Conservation (phyloP, 2,113 vertebrate species). For the Hippoglossus stenolepis region DNA sequence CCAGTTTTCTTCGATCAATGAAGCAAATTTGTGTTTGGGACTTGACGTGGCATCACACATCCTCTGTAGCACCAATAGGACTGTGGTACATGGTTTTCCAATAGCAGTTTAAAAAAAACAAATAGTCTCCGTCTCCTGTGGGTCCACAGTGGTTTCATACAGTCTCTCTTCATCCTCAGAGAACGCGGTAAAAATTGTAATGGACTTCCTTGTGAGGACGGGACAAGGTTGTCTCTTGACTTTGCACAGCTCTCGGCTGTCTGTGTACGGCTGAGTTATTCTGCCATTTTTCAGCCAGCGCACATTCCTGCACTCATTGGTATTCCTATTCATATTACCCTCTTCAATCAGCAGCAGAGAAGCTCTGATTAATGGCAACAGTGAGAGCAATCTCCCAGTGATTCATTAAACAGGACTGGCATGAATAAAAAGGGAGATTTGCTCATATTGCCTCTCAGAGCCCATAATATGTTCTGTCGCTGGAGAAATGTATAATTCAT, state of each 20-base stretch:
- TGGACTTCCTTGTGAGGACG: slow-evolving; percentile 52
- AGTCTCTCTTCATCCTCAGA: slow-evolving; percentile 37
- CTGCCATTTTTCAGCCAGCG: slow-evolving; percentile 54
- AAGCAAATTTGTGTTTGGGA: slow-evolving; percentile 63
- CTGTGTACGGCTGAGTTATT: slow-evolving; percentile 56
- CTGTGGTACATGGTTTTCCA: slow-evolving; percentile 58
- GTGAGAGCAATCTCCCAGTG: slow-evolving; percentile 76
- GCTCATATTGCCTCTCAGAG: slow-evolving; percentile 78
- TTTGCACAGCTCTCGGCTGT: slow-evolving; percentile 55
- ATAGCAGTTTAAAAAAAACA: slow-evolving; percentile 51
- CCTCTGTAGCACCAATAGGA: slow-evolving; percentile 45
- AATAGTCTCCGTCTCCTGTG: slow-evolving; percentile 55
- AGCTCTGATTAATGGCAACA: slow-evolving; percentile 79
- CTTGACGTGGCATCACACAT: slow-evolving; percentile 34
- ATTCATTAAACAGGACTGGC: slow-evolving; percentile 79
- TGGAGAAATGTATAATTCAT: slow-evolving; percentile 78
- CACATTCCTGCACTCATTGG: slow-evolving; percentile 75
- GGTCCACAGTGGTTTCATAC: slow-evolving; percentile 36
- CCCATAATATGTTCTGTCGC: slow-evolving; percentile 75
- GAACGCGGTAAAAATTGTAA: slow-evolving; percentile 35
- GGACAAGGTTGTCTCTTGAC: slow-evolving; percentile 60
- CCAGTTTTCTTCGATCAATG: slow-evolving; percentile 66
- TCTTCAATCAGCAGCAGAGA: slow-evolving; percentile 78
- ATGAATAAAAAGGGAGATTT: slow-evolving; percentile 81
- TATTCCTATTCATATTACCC: slow-evolving; percentile 80